Base-by-base conservation (phyloP, 2,888 invertebrate genomes). In the Stenodema calcarata region DNA sequence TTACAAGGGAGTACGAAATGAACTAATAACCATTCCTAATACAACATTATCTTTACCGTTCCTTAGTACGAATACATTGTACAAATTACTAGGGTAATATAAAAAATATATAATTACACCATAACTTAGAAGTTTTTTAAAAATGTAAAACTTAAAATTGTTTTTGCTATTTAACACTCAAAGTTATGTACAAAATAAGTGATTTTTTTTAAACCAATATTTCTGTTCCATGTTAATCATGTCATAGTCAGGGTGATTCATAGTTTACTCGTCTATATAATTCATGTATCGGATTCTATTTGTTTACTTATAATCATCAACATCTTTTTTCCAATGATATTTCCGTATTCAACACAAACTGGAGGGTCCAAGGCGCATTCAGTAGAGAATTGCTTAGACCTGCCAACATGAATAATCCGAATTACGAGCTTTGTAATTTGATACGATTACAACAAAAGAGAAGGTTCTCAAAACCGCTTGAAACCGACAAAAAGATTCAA, bases 71-170 rank as follows among this genome's bases (percentile, higher is more conserved):
- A 73, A 73, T 73, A 73, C 73, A 73, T 73, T 30, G 35, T 73
- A 73, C 73, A 73, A 28, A 73, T 30, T 73, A 73, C 73, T 73
- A 73, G 41, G 35, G 35, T 73, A 78, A 78, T 78, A 78, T 78
- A 78, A 78, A 78, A 78, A 78, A 78, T 78, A 78, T 78, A 78
- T 78, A 78, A 78, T 78, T 78, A 78, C 78, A 78, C 44, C 78
- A 44, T 44, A 78, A 78, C 78, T 44, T 44, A 78, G 23, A 78
- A 41, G 16, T 3, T 1, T 3, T 78, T 6, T 44, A 4, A 44
- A 78, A 14, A 44, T 44, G 44, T 44, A 78, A 78, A 78, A 44
- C 44, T 44, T 54, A 81, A 54, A 79, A n/a, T n/a, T 30, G 16
- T 28, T 42, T 69, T 69, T 82, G 28, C 62, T 82, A 82, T 35